phyloP scores from a whole-genome alignment of 37 sponge, comb jelly and placozoan genomes.

The Eunapius fragilis region DNA sequence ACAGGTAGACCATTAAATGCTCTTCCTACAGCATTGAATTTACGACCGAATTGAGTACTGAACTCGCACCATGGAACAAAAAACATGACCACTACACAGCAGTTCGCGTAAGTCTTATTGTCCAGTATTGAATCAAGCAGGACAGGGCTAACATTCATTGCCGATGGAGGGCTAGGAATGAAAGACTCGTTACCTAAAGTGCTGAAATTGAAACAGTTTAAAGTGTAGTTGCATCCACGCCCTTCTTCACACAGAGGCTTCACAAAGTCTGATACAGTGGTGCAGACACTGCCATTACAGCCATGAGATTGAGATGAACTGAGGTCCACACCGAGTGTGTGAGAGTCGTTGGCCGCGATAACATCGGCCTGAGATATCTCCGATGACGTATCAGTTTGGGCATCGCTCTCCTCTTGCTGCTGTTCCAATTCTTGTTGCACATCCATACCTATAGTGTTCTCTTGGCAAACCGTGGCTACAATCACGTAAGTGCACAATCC shows the following conservation, averaged over 20 bases:
- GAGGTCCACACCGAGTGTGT: too few species aligned
- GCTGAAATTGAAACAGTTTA: slow-evolving; percentile 36
- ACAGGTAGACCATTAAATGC: slow-evolving; percentile 49
- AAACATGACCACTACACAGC: slow-evolving; percentile 78
- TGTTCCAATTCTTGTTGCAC: not conserved
- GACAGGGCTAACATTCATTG: slow-evolving; percentile 29
- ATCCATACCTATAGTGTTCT: not conserved
- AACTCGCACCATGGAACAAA: slow-evolving; percentile 71
- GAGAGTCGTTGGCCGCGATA: not conserved
- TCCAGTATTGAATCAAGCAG: slow-evolving; percentile 52
- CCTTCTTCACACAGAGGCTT: slow-evolving; percentile 17
- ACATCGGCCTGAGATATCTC: not conserved
- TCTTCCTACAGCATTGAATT: slow-evolving; percentile 70
- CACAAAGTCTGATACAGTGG: not conserved
- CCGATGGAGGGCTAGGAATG: slow-evolving; percentile 8
- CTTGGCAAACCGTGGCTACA: not conserved
- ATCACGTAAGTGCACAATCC: not conserved
- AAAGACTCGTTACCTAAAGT: slow-evolving; percentile 1
- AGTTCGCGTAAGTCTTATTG: slow-evolving; percentile 4
- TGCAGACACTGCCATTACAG: not conserved
- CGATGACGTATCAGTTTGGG: not conserved
- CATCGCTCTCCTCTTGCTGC: not conserved
- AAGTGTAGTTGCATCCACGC: slow-evolving; percentile 28
- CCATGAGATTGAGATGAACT: too few species aligned
- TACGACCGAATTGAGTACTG: slow-evolving; percentile 54